phyloP scores from a whole-genome alignment of 2,888 invertebrate genomes.

The Resseliella maxima region DNA sequence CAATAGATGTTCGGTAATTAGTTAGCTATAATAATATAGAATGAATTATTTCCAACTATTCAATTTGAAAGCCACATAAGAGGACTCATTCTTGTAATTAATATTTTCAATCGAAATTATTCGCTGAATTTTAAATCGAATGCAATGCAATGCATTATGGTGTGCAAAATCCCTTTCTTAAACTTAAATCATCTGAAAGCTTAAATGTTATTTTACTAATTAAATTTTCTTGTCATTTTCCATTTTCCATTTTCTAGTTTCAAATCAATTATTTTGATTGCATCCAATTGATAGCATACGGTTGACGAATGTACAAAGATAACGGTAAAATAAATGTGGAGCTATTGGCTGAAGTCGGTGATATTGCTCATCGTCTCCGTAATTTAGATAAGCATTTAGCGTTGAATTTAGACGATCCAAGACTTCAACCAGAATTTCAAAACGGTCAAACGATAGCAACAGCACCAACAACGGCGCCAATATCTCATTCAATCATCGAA shows the following conservation, averaged over 20 bases:
- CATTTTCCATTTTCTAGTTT: not conserved
- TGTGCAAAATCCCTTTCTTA: too few species aligned
- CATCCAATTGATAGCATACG: not conserved
- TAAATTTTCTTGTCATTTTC: not conserved
- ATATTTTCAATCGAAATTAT: too few species aligned
- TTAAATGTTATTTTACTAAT: too few species aligned
- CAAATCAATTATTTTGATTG: not conserved
- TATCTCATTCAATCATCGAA: not conserved
- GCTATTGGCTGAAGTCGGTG: constrained; percentile 66
- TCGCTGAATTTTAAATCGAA: too few species aligned
- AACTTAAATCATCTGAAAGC: too few species aligned
- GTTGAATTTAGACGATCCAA: constrained; percentile 8
- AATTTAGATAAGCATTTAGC: constrained; percentile 64
- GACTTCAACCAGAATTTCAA: not conserved
- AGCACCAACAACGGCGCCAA: too few species aligned
- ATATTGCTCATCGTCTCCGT: constrained; percentile 66
- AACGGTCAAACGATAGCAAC: not conserved
- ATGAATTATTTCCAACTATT: not conserved
- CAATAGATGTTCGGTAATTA: not conserved
- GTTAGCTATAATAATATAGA: not conserved
- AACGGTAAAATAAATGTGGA: constrained; percentile 64
- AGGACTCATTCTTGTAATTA: not conserved
- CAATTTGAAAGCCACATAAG: not conserved
- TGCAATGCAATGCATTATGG: too few species aligned
- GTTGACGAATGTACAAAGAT: constrained; percentile 61